Evolutionary conservation across 2,797 vertebrate genomes (phyloP).

Genomic region (Coracias cyanogaster): DNA sequence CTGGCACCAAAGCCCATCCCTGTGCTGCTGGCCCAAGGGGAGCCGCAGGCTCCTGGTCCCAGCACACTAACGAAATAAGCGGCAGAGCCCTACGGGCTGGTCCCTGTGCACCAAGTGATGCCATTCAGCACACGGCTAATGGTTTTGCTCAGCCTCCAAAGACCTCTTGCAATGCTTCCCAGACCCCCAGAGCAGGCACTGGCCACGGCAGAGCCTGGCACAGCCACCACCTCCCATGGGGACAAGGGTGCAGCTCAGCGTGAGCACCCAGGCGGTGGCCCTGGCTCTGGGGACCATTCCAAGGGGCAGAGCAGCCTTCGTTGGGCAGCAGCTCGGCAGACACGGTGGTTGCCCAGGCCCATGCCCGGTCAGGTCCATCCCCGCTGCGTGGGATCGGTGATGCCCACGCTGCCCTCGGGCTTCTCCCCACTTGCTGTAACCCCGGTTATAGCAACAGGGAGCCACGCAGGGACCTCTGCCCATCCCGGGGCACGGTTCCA

Average conservation of each 20-base stretch:
- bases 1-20: background rate
- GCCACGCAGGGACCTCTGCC: background rate
- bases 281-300: rapidly evolving
- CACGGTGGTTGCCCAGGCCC: rapidly evolving
- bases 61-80: background rate
- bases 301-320: background rate
- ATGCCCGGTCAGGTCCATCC: rapidly evolving
- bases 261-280: rapidly evolving
- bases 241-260: background rate
- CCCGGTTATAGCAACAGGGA: background rate
- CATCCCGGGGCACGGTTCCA: rapidly evolving
- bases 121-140: constrained; percentile 8
- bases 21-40: background rate
- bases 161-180: background rate
- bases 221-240: rapidly evolving
- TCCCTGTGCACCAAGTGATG: constrained; percentile 41
- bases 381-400: rapidly evolving
- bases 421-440: background rate
- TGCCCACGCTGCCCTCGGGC: background rate
- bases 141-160: constrained; percentile 49
- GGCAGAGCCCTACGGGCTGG: constrained; percentile 4
- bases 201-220: background rate
- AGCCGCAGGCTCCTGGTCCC: background rate
- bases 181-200: rapidly evolving
- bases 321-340: background rate